Conservation (phyloP, 2,888 invertebrate genomes). For the Oscheius myriophilus region DNA sequence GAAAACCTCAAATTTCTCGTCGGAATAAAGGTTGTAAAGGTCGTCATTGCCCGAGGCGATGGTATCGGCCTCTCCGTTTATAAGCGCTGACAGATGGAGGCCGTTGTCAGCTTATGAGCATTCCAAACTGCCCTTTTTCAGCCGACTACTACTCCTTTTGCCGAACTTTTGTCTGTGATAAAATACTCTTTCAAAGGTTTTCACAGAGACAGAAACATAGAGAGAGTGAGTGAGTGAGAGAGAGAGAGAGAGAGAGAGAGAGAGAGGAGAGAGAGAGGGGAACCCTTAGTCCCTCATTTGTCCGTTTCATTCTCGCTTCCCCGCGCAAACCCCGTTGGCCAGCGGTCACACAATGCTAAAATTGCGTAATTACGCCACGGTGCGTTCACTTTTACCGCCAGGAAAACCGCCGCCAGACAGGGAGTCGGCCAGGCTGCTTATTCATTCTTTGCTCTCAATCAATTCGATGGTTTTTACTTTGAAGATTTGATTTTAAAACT, state of each 20-base stretch:
- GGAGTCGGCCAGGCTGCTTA: neutral
- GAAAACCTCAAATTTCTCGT: no score
- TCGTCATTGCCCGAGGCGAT: no score
- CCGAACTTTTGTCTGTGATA: neutral
- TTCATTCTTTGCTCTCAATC: neutral
- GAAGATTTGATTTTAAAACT: no score
- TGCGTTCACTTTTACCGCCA: conserved; percentile 16
- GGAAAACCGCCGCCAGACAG: neutral
- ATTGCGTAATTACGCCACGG: conserved; percentile 24
- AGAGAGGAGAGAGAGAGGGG: neutral
- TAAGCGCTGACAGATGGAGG: no score
- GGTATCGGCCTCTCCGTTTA: no score
- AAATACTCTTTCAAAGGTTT: no score
- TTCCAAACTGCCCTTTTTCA: no score
- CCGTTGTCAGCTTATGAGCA: no score
- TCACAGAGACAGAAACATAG: neutral
- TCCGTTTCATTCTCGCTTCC: neutral
- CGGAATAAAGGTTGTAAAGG: no score
- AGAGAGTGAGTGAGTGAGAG: neutral
- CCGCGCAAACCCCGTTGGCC: neutral
- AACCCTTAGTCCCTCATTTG: neutral
- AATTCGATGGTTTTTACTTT: no score
- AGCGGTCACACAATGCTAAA: conserved; percentile 12
- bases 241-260: neutral
- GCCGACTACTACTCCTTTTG: neutral